Conservation (phyloP, 2,113 vertebrate species). For the Clarias batrachus region DNA sequence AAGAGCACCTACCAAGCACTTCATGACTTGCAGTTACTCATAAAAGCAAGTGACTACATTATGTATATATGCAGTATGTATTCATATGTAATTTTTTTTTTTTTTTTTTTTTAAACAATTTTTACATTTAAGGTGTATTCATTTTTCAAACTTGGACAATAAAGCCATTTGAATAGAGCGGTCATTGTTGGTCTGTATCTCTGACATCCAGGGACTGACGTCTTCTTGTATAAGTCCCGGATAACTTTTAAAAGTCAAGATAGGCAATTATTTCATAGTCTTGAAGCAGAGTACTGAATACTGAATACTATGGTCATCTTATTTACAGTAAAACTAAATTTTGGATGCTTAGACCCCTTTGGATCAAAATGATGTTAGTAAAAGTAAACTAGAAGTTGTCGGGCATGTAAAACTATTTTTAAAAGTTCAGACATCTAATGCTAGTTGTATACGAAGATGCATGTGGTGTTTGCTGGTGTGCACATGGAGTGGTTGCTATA, state of each 20-base stretch:
- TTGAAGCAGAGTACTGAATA: background rate
- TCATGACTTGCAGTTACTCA: conserved; percentile 8
- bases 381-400: background rate
- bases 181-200: background rate
- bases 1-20: conserved; percentile 25
- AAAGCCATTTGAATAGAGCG: conserved; percentile 30
- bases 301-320: background rate
- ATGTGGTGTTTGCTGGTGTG: too few relatives aligned
- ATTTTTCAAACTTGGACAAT: conserved; percentile 14
- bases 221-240: background rate
- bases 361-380: background rate
- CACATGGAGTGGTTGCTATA: too few relatives aligned
- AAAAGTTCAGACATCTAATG: background rate
- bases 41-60: conserved; percentile 5
- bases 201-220: background rate
- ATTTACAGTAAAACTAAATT: background rate
- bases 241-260: background rate
- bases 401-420: background rate
- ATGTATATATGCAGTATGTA: background rate
- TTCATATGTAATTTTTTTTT: background rate
- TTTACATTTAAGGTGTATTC: conserved; percentile 1
- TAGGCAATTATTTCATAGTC: background rate
- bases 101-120: background rate
- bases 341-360: background rate
- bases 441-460: too few relatives aligned